Evolutionary conservation across 1,140 invertebrate species (phyloP), one percentile per base, ranked within the genome.

Genomic region (Aphis gossypii): DNA sequence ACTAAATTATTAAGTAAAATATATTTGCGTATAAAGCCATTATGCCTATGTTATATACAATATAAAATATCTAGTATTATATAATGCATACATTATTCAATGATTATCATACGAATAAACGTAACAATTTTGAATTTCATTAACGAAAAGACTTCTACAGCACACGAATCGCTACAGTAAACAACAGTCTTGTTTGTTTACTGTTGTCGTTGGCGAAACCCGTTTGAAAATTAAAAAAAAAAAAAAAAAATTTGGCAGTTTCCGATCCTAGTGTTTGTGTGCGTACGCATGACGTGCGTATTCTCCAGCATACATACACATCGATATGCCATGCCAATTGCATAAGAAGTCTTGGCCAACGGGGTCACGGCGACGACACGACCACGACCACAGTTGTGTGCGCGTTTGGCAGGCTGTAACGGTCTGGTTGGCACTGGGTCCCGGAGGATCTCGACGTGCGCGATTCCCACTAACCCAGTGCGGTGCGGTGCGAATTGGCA

Each of bases 391-490:
- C 41, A 60, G 56, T 35, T 51, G 21, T 44, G 91, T 23, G 21
- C 51, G 18, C 91, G 91, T 92, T 92, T 92, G 91, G 91, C 91
- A 92, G 76, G 11, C 76, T 35, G 20, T 46, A 46, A 51, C 46
- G 91, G 68, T 92, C 60, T 92, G 60, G 68, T 38, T 92, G 91
- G 91, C 91, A 92, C 76, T 76, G 60, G 38, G 54, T 38, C 5
- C 56, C 90, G 91, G 76, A 92, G 91, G 91, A 92, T 51, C 41
- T 54, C 46, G 89, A 14, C 14, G 30, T 76, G 60, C 25, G 46
- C 46, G n/a, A 92, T 92, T 82, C 76, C 91, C 68, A 92, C 91
- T 92, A 92, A 83, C 91, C 91, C 91, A 92, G 91, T 92, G 91
- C 51, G 41, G 86, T 41, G 87, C 11, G 44, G 20, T 48, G 51